Base-by-base conservation (phyloP, 2,888 invertebrate genomes). In the Monoplex corrugatus region DNA sequence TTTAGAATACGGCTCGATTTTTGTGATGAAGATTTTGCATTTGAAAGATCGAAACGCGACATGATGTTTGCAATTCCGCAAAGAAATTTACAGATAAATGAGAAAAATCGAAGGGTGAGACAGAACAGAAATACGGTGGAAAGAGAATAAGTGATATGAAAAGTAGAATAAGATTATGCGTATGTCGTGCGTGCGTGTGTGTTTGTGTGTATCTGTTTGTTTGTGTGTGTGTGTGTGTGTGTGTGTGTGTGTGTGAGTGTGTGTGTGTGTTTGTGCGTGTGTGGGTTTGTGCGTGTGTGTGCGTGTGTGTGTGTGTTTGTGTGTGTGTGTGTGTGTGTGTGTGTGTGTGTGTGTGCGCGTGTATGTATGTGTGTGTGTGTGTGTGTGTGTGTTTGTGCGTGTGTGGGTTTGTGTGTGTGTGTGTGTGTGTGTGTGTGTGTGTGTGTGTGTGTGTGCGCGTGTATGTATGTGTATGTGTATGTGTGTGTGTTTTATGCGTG, bases 361-460 rank as follows among this genome's bases (percentile, higher is more conserved):
- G 23, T 63, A 3, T 63, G 3, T 23, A 16, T 23, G 3, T 28
- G 16, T 63, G 3, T 28, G 16, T 63, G 23, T 28, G 3, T 23
- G 3, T 23, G 3, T 63, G 3, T 63, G 23, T 16, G 63, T 63
- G 63, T 63, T 16, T 63, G 63, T 8, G 63, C 28, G 63, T 16
- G 63, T 8, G 10, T 16, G 16, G 63, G 10, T 16, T 16, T 3
- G 8, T 3, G 8, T 3, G 63, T 23, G 63, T 23, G 68, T n/a
- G 68, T 68, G 68, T 68, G 68, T 68, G 68, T 68, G 23, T 68
- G 68, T 68, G 68, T 68, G 68, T 68, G 68, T 28, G 68, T 28
- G 23, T 28, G 50, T 16, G 50, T 16, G 50, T 8, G 10, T 16
- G 19, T 16, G 68, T 68, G 68, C n/a, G 2, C 32, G n/a, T 68